A percentile compares a stretch with the other conserved stretches of the same genome.
Conservation (phyloP, 2,797 vertebrate genomes). For the Anguilla anguilla region DNA sequence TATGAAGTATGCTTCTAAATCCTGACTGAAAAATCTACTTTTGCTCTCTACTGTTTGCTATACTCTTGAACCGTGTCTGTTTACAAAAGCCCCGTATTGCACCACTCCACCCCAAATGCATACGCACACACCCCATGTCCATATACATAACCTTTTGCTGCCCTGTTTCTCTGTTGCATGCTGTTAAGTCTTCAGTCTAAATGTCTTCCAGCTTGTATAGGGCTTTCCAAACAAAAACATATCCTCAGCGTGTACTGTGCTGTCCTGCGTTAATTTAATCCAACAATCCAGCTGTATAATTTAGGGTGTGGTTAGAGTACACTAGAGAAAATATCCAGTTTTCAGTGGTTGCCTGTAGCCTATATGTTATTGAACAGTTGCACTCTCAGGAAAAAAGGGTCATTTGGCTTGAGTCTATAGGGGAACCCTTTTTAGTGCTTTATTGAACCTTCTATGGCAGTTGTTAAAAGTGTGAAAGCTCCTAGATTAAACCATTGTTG, state of each 20-base stretch:
- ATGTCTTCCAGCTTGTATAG: neutral
- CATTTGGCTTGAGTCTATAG: neutral
- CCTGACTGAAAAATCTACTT: no score
- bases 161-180: neutral
- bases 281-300: no score
- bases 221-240: slow-evolving; percentile 1
- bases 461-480: no score
- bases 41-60: no score
- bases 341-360: neutral
- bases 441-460: neutral
- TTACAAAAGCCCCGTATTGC: neutral
- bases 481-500: no score
- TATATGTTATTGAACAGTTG: neutral
- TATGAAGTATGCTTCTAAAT: neutral
- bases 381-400: neutral
- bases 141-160: neutral
- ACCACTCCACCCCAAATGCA: neutral
- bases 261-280: neutral
- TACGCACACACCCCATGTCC: neutral
- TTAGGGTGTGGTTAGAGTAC: neutral
- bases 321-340: neutral
- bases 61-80: neutral
- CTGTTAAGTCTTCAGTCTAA: neutral
- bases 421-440: neutral
- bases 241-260: neutral